Conservation (phyloP, 1,140 invertebrate species). For the Stratiolaelaps scimitus region DNA sequence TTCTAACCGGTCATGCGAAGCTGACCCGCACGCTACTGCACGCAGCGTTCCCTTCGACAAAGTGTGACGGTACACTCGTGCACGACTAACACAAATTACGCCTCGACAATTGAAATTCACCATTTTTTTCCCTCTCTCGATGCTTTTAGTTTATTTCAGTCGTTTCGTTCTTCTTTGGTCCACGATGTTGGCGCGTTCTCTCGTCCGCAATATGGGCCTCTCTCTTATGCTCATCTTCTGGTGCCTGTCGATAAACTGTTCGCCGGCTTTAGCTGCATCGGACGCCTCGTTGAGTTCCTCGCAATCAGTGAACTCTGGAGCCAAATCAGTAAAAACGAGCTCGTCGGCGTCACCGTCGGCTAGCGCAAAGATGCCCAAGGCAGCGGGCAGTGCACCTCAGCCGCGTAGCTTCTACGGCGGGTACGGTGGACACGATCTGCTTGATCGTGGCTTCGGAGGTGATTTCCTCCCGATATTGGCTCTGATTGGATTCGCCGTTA, state of each 20-base stretch:
- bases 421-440: slow-evolving; percentile 10
- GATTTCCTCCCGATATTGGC: slow-evolving; percentile 15
- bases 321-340: too few species aligned
- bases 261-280: slow-evolving; percentile 9
- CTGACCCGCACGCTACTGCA: too few species aligned
- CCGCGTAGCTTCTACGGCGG: slow-evolving; percentile 23
- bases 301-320: not conserved
- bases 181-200: slow-evolving; percentile 19
- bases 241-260: slow-evolving; percentile 14
- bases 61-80: too few species aligned
- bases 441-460: slow-evolving; percentile 10
- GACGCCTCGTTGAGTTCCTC: not conserved
- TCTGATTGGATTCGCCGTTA: slow-evolving; percentile 14
- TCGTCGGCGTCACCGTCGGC: not conserved
- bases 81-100: too few species aligned
- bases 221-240: slow-evolving; percentile 15
- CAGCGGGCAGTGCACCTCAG: slow-evolving; percentile 16
- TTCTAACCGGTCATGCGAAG: too few species aligned
- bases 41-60: too few species aligned
- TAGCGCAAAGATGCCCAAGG: not conserved
- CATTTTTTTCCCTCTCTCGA: too few species aligned
- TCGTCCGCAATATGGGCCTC: slow-evolving; percentile 11
- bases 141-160: too few species aligned
- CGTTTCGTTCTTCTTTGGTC: not conserved
- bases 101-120: too few species aligned